Evolutionary conservation across 2,797 vertebrate genomes (phyloP), one percentile per base, ranked within the genome.

Genomic region (Gymnoscopelus braueri): DNA sequence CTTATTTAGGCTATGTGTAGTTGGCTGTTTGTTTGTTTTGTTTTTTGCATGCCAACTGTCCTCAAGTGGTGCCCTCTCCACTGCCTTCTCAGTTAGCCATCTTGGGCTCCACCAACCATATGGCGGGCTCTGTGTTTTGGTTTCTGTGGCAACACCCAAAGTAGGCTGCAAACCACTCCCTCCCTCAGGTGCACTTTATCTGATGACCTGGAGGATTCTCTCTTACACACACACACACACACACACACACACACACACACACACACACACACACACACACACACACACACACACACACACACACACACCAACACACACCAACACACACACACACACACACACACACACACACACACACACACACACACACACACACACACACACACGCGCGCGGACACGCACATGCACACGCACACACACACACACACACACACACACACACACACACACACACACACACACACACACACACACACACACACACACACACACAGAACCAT

Each of bases 161-260:
- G 69, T 53, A 14, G 65, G 57, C 71, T 78, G 53, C 48, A 59
- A 39, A 70, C 60, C 83, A 75, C 71, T 77, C 74, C 75, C 69
- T 86, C 80, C 75, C 69, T 86, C 80, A 84, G 84, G 84, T 88
- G 86, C 82, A 72, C 89, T 89, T 81, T 85, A 86, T 88, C 86
- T 80, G 84, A 90, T 88, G 86, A 87, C 83, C 85, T 65, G 69
- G 62, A 84, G 78, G 81, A 75, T 74, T 72, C 69, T 81, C 61
- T 72, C 24, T 24, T n/a, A 26, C 35, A 47, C 62, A 15, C 62
- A 23, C 29, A 35, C 49, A 39, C 48, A 11, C 55, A 57, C 29
- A 8, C 39, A 47, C 47, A 61, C 53, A 50, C 65, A 55, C 15
- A 71, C 67, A 66, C 53, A 58, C 65, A 63, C 56, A 60, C 63